Percentiles rank a stretch among this genome's conserved stretches.
These are phyloP conservation scores for Oceanodroma leucorhoa DNA, from an alignment of 2,797 vertebrate genomes.

Conservation along the genomic window DNA sequence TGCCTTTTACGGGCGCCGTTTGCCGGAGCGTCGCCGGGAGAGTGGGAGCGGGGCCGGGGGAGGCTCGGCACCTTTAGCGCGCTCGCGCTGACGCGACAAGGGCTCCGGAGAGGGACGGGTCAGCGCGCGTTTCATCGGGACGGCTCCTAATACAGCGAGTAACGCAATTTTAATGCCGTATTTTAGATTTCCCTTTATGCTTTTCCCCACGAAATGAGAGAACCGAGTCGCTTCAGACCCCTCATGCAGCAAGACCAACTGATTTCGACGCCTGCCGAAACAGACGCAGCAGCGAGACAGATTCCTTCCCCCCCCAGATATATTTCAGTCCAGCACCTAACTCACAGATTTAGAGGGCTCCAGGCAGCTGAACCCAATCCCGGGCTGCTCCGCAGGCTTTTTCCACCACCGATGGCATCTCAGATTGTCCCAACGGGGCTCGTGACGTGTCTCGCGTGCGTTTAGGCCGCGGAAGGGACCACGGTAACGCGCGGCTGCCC, in stretches of 20 bases:
- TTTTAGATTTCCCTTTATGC: not conserved
- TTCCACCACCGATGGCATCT: rapidly evolving
- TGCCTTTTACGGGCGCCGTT: not conserved
- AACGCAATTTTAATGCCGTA: not conserved
- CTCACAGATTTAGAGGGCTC: not conserved
- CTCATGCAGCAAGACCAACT: not conserved
- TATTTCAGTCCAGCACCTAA: not conserved
- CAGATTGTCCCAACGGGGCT: rapidly evolving
- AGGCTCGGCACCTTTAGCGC: not conserved
- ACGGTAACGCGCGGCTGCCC: not conserved
- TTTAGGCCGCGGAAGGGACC: not conserved
- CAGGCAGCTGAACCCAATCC: not conserved
- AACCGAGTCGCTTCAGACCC: not conserved
- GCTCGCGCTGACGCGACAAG: not conserved
- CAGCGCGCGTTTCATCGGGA: not conserved
- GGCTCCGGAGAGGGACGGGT: not conserved
- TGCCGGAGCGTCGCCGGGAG: not conserved
- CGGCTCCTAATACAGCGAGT: not conserved
- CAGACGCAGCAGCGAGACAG: not conserved
- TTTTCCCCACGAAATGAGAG: not conserved
- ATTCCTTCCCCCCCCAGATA: not conserved
- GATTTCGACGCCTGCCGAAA: not conserved
- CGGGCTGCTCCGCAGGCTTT: not conserved
- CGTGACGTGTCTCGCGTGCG: rapidly evolving
- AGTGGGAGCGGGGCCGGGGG: not conserved